Conservation (phyloP, 2,797 vertebrate genomes). For the Ptychobarbus kaznakovi region DNA sequence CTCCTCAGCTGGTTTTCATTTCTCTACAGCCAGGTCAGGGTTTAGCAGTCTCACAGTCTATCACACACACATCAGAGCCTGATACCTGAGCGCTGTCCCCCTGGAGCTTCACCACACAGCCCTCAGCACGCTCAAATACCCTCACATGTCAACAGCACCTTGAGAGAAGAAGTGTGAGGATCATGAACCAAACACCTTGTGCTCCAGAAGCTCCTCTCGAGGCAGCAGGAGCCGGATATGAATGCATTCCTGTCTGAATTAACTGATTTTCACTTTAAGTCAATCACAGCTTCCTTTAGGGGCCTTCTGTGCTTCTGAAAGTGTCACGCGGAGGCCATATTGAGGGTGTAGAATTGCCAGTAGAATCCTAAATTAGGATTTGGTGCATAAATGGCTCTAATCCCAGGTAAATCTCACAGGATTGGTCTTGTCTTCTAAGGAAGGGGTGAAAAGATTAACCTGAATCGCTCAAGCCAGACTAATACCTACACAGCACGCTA, state of each 20-base stretch:
- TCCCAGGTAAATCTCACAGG: conserved; percentile 27
- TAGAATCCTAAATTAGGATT: conserved; percentile 8
- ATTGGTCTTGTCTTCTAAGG: conserved; percentile 8
- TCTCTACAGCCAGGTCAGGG: conserved; percentile 68
- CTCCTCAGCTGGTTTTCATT: conserved; percentile 74
- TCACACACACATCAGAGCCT: conserved; percentile 36
- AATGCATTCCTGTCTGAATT: conserved; percentile 59
- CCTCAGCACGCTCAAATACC: conserved; percentile 20
- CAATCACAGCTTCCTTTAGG: conserved; percentile 36
- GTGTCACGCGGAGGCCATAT: neutral
- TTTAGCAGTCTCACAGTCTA: conserved; percentile 53
- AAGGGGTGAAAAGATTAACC: conserved; percentile 40
- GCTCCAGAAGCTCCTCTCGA: conserved; percentile 43
- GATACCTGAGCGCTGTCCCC: conserved; percentile 25
- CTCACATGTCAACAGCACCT: conserved; percentile 44
- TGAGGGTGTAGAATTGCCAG: neutral
- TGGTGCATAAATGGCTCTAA: conserved; percentile 29
- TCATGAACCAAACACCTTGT: conserved; percentile 36
- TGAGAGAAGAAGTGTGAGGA: conserved; percentile 21
- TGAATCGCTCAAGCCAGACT: conserved; percentile 11
- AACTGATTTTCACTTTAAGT: conserved; percentile 65
- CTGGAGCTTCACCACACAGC: conserved; percentile 25
- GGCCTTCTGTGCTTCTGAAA: conserved; percentile 17
- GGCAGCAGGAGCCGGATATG: conserved; percentile 56
- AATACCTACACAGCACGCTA: conserved; percentile 3